These are phyloP conservation scores for Cheumatopsyche charites DNA, from an alignment of 1,140 invertebrate species.

Conservation along the genomic window DNA sequence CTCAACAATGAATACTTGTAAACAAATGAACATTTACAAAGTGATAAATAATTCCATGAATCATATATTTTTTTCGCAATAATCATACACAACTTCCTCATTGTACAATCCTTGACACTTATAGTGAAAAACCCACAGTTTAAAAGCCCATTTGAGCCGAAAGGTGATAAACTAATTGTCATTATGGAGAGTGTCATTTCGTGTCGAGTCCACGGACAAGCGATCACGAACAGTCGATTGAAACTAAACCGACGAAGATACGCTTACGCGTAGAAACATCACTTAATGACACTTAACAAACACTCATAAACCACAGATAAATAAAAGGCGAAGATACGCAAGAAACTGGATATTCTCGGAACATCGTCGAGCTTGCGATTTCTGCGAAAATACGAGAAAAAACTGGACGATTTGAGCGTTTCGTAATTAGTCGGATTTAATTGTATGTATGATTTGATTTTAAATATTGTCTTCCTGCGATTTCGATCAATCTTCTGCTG, in stretches of 20 bases:
- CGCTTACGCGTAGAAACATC: background rate
- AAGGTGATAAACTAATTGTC: constrained; percentile 34
- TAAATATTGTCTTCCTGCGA: too few species aligned
- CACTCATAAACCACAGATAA: background rate
- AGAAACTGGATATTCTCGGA: background rate
- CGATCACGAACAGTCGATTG: constrained; percentile 28
- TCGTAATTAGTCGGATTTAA: background rate
- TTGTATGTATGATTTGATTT: too few species aligned
- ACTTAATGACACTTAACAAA: constrained; percentile 19
- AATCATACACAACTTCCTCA: too few species aligned
- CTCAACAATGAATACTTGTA: too few species aligned
- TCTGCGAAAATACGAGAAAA: constrained; percentile 1
- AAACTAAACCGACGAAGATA: background rate
- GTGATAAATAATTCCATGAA: too few species aligned
- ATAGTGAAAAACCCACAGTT: too few species aligned
- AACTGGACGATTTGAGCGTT: background rate
- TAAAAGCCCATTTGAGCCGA: background rate
- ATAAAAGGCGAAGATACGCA: background rate
- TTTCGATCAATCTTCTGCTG: too few species aligned
- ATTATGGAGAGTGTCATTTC: constrained; percentile 37
- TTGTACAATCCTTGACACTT: too few species aligned
- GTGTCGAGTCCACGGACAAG: constrained; percentile 11
- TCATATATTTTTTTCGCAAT: too few species aligned
- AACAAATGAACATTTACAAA: too few species aligned
- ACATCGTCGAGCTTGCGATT: background rate